These are phyloP conservation scores for Herpetotheres cachinnans DNA, from an alignment of 2,113 vertebrate genomes.

Conservation along the genomic window DNA sequence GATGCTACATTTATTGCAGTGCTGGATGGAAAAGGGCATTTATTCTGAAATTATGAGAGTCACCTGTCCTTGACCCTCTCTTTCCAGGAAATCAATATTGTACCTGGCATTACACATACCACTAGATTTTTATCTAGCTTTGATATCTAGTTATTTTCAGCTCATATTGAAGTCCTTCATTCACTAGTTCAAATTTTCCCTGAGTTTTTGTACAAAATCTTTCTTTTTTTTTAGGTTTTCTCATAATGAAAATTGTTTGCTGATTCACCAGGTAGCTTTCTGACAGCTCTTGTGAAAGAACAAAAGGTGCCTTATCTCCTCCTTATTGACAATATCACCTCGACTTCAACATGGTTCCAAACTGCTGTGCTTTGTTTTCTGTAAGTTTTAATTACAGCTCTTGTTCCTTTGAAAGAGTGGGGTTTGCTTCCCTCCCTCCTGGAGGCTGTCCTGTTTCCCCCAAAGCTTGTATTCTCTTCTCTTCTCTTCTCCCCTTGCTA, in stretches of 20 bases:
- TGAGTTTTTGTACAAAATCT: neutral
- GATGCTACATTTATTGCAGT: neutral
- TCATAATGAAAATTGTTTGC: neutral
- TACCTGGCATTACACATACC: neutral
- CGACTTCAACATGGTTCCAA: neutral
- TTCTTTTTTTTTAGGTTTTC: neutral
- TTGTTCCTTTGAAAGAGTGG: neutral
- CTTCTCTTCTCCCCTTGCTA: neutral
- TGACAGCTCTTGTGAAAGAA: neutral
- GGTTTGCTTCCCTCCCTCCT: neutral
- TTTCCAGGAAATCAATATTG: neutral
- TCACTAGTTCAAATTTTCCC: neutral
- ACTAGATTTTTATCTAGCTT: neutral
- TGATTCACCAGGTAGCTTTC: neutral
- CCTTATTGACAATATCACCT: neutral
- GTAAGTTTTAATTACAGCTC: neutral
- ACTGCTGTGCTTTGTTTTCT: neutral
- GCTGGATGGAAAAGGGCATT: neutral
- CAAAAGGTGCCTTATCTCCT: neutral
- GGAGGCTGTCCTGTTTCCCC: neutral
- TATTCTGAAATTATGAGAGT: neutral
- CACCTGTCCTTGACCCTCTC: neutral
- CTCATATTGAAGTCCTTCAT: neutral
- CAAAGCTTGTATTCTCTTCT: neutral
- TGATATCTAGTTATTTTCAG: neutral